Evolutionary conservation across 2,888 invertebrate species (phyloP).

Genomic region (Nemoura dubitans): DNA sequence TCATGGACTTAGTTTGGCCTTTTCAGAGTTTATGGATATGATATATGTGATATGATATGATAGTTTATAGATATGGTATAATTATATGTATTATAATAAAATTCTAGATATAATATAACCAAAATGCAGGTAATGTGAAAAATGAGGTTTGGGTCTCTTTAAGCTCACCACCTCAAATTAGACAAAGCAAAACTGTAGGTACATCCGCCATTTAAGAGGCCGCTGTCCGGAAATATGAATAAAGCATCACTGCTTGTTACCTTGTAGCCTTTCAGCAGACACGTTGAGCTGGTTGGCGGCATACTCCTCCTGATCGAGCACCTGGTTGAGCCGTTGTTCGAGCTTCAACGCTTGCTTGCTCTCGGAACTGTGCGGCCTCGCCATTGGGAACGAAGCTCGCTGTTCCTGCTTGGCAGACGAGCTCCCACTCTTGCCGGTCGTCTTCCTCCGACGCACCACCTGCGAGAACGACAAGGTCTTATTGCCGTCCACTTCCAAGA

Average conservation of each 20-base stretch:
- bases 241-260: not conserved
- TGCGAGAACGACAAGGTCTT: slow-evolving; percentile 53
- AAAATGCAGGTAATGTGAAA: too few relatives aligned
- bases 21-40: too few relatives aligned
- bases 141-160: too few relatives aligned
- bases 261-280: slow-evolving; percentile 27
- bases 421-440: slow-evolving; percentile 59
- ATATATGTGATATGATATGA: too few relatives aligned
- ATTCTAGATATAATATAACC: too few relatives aligned
- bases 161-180: too few relatives aligned
- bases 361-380: slow-evolving; percentile 65
- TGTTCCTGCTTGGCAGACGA: slow-evolving; percentile 59
- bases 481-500: not conserved
- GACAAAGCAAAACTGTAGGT: too few relatives aligned
- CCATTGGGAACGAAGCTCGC: slow-evolving; percentile 74
- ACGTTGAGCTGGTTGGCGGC: slow-evolving; percentile 17
- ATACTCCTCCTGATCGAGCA: not conserved
- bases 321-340: slow-evolving; percentile 60
- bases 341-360: slow-evolving; percentile 63
- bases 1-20: too few relatives aligned
- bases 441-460: slow-evolving; percentile 71
- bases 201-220: too few relatives aligned
- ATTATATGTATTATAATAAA: too few relatives aligned
- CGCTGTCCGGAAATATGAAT: too few relatives aligned
- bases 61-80: too few relatives aligned